Conservation (phyloP, 2,797 vertebrate species). For the Hydrocynus forskahlii region DNA sequence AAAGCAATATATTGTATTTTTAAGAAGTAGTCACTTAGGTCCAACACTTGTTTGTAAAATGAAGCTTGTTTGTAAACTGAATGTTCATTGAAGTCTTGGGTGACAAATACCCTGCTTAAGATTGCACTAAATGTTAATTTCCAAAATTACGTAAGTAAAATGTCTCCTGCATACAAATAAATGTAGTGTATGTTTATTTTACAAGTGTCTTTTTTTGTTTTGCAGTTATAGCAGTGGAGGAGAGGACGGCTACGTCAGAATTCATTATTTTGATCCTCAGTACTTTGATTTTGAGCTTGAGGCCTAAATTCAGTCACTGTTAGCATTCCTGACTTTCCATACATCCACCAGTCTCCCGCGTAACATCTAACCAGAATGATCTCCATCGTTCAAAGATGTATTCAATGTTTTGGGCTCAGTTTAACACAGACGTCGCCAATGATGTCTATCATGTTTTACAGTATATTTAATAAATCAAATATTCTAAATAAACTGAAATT, state of each 20-base stretch:
- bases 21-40: not conserved
- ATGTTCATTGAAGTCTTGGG: too few relatives aligned
- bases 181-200: too few relatives aligned
- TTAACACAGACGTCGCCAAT: conserved; percentile 33
- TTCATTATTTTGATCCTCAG: conserved; percentile 96
- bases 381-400: not conserved
- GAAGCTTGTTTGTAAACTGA: too few relatives aligned
- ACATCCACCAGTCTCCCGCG: conserved; percentile 6
- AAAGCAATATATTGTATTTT: not conserved
- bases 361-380: not conserved
- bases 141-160: not conserved
- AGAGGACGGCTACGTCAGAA: conserved; percentile 94
- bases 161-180: not conserved
- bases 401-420: conserved; percentile 46
- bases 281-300: conserved; percentile 99
- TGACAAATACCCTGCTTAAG: too few relatives aligned
- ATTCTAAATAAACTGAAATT: conserved; percentile 47
- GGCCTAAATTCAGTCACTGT: conserved; percentile 62
- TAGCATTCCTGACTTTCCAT: conserved; percentile 34
- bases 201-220: not conserved
- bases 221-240: conserved; percentile 96
- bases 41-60: too few relatives aligned
- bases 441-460: conserved; percentile 35
- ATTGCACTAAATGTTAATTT: not conserved
- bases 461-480: conserved; percentile 60